phyloP scores from a whole-genome alignment of 2,113 vertebrate species.

The Girardinichthys multiradiatus region DNA sequence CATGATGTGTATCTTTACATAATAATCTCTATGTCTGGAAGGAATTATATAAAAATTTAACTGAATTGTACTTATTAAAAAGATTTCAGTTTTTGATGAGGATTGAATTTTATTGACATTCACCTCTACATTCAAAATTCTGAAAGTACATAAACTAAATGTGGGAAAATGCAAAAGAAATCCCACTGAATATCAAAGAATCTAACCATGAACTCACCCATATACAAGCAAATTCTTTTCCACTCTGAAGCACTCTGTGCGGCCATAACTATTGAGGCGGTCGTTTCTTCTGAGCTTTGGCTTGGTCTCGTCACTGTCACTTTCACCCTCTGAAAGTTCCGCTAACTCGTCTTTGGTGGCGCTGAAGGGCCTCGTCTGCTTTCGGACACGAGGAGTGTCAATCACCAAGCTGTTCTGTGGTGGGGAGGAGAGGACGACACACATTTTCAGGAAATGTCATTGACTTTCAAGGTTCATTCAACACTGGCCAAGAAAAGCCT shows the following conservation, averaged over 20 bases:
- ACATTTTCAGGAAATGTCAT: conserved; percentile 5
- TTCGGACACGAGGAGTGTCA: conserved; percentile 95
- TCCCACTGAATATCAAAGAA: background rate
- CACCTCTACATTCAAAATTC: too few species aligned
- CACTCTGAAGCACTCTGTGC: conserved; percentile 97
- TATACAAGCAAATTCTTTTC: conserved; percentile 98
- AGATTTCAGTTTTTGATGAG: too few species aligned
- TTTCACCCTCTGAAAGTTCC: conserved; percentile 94
- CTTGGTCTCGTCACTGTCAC: conserved; percentile 89
- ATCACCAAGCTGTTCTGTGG: conserved; percentile 97
- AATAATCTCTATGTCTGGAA: too few species aligned
- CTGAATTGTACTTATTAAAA: too few species aligned
- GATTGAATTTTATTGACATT: too few species aligned
- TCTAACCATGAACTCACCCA: conserved; percentile 74
- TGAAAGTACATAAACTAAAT: too few species aligned
- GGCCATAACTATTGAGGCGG: conserved; percentile 91
- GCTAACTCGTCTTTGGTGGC: conserved; percentile 97
- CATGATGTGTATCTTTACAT: too few species aligned
- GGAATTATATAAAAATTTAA: too few species aligned
- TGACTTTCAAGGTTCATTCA: background rate
- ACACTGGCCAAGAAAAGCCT: background rate
- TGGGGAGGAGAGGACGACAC: background rate
- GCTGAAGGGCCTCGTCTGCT: conserved; percentile 96
- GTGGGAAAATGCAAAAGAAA: background rate
- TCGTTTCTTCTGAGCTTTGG: conserved; percentile 94